Conservation (phyloP, 2,888 invertebrate species). For the Sphecodes monilicornis region DNA sequence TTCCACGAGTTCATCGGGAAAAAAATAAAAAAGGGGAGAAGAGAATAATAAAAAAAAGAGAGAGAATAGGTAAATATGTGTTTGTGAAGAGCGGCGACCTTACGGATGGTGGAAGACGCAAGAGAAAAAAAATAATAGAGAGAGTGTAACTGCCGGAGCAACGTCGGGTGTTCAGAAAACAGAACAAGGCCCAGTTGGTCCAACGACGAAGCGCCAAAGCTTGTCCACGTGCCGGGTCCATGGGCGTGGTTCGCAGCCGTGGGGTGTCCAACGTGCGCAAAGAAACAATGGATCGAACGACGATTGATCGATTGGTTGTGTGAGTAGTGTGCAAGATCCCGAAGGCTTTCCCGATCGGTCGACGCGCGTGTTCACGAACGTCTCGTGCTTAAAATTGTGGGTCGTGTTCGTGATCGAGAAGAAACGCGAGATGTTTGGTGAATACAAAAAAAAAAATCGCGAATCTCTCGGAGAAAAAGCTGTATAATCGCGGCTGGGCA, state of each 20-base stretch:
- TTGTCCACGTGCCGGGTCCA: slow-evolving; percentile 77
- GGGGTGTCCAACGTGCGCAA: slow-evolving; percentile 52
- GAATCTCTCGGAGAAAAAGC: too few relatives aligned
- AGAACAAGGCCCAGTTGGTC: slow-evolving; percentile 79
- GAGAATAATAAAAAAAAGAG: slow-evolving; percentile 46
- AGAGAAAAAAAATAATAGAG: slow-evolving; percentile 65
- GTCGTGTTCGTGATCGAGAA: not conserved
- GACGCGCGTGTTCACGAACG: slow-evolving; percentile 26
- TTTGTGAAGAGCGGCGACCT: slow-evolving; percentile 73
- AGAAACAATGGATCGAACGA: not conserved
- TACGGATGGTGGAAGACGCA: slow-evolving; percentile 76
- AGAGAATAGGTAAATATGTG: slow-evolving; percentile 69
- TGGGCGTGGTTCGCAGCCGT: slow-evolving; percentile 65
- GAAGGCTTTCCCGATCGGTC: slow-evolving; percentile 20
- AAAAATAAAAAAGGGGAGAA: not conserved
- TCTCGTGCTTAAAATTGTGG: not conserved
- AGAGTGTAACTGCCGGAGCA: slow-evolving; percentile 65
- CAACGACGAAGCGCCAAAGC: slow-evolving; percentile 78
- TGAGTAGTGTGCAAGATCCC: not conserved
- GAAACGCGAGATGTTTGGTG: slow-evolving; percentile 18
- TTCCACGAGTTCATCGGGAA: slow-evolving; percentile 35
- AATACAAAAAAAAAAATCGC: not conserved
- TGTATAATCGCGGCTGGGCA: slow-evolving; percentile 46
- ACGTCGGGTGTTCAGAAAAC: slow-evolving; percentile 81
- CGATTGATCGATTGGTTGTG: not conserved